These are phyloP conservation scores for Osedax frankpressi DNA, from an alignment of 2,888 invertebrate genomes.

Conservation along the genomic window DNA sequence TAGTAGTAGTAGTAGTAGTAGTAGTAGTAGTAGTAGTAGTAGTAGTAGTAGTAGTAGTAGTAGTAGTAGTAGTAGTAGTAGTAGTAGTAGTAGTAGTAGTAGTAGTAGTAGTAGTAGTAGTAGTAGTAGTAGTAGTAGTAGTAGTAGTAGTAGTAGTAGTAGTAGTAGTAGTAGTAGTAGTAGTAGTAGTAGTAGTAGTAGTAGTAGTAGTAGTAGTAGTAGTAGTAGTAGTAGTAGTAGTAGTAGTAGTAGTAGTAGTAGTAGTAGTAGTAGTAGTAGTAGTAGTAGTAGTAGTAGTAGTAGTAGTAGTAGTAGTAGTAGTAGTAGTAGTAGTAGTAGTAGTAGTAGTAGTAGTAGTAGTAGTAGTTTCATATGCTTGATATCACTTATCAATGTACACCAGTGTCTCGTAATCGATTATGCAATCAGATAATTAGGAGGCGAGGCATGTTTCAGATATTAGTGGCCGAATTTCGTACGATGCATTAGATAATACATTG, in stretches of 20 bases:
- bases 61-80: slow-evolving; percentile 20
- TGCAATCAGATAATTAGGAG: no score
- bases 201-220: slow-evolving; percentile 20
- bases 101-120: slow-evolving; percentile 15
- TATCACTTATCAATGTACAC: no score
- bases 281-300: slow-evolving; percentile 15
- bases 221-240: slow-evolving; percentile 8
- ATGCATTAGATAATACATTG: no score
- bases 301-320: slow-evolving; percentile 20
- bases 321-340: slow-evolving; percentile 19
- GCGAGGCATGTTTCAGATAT: no score
- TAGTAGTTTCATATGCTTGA: no score
- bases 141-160: slow-evolving; percentile 20
- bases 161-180: slow-evolving; percentile 18
- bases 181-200: slow-evolving; percentile 17
- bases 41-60: slow-evolving; percentile 19
- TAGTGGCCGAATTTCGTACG: no score
- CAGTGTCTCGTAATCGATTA: no score
- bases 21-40: slow-evolving; percentile 19
- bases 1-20: slow-evolving; percentile 14
- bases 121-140: slow-evolving; percentile 20
- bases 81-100: slow-evolving; percentile 16
- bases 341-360: slow-evolving; percentile 20
- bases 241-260: slow-evolving; percentile 16
- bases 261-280: slow-evolving; percentile 19